These are phyloP conservation scores for Lepilemur ruficaudatus DNA, from an alignment of 2,797 vertebrate species.

Conservation along the genomic window DNA sequence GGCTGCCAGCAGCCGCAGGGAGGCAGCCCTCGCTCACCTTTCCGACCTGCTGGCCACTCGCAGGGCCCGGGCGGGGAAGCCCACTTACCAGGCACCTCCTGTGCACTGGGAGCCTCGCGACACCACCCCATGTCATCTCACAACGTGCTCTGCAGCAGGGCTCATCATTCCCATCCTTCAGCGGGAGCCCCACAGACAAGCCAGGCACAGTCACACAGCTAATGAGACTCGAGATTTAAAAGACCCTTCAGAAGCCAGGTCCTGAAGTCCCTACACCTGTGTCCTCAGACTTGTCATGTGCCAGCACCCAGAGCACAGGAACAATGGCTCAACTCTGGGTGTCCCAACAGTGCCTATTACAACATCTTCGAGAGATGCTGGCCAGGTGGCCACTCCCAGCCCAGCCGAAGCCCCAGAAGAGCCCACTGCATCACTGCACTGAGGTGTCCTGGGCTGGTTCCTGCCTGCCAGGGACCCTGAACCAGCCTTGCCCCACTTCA, in stretches of 20 bases:
- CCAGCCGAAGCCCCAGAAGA: neutral
- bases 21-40: neutral
- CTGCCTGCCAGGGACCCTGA: neutral
- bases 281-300: accelerated
- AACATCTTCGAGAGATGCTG: neutral
- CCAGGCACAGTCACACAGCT: accelerated
- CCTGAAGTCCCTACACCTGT: neutral
- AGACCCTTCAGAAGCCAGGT: neutral
- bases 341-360: accelerated
- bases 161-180: accelerated
- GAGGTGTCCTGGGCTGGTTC: neutral
- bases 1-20: accelerated
- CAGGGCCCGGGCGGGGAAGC: neutral
- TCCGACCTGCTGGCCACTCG: neutral
- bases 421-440: neutral
- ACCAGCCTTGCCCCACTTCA: neutral
- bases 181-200: neutral
- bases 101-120: accelerated
- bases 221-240: neutral
- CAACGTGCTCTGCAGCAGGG: accelerated
- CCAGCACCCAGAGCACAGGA: neutral
- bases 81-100: neutral
- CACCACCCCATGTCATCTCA: neutral
- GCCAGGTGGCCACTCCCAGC: neutral
- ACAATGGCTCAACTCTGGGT: neutral